phyloP scores from a whole-genome alignment of 2,113 vertebrate genomes.

The Lophochroa leadbeateri region DNA sequence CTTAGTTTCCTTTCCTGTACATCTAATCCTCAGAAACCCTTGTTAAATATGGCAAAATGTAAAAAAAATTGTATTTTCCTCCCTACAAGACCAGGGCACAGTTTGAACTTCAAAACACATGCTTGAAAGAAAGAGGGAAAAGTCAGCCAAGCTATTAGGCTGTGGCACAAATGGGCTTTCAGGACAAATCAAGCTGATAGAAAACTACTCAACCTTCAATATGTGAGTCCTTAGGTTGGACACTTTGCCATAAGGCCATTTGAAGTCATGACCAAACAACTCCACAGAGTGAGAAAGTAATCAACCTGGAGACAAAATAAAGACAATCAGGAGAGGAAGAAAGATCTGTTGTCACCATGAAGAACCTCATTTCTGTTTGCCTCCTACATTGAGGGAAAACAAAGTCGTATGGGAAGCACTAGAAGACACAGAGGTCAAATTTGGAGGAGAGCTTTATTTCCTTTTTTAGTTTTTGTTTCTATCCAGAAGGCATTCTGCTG shows the following conservation, averaged over 20 bases:
- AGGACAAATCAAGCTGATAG: not conserved
- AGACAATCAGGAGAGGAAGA: not conserved
- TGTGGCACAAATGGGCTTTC: not conserved
- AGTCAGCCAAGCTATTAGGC: not conserved
- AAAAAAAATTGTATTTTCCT: not conserved
- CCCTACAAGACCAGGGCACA: not conserved
- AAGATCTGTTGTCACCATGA: not conserved
- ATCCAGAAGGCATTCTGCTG: not conserved
- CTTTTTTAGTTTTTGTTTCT: not conserved
- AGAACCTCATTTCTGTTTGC: not conserved
- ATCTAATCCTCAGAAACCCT: not conserved
- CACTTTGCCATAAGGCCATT: not conserved
- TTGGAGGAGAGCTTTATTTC: not conserved
- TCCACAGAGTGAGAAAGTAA: not conserved
- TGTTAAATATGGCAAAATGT: not conserved
- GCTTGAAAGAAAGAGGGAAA: not conserved
- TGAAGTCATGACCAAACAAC: not conserved
- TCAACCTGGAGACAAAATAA: not conserved
- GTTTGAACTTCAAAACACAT: constrained; percentile 8
- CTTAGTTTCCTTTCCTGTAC: not conserved
- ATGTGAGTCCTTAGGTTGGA: not conserved
- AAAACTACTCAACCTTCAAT: not conserved
- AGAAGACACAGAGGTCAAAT: not conserved
- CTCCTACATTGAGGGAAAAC: not conserved
- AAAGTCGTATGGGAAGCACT: constrained; percentile 9